Evolutionary conservation across 1,140 invertebrate species (phyloP).

Genomic region (Drosophila tsacasi): DNA sequence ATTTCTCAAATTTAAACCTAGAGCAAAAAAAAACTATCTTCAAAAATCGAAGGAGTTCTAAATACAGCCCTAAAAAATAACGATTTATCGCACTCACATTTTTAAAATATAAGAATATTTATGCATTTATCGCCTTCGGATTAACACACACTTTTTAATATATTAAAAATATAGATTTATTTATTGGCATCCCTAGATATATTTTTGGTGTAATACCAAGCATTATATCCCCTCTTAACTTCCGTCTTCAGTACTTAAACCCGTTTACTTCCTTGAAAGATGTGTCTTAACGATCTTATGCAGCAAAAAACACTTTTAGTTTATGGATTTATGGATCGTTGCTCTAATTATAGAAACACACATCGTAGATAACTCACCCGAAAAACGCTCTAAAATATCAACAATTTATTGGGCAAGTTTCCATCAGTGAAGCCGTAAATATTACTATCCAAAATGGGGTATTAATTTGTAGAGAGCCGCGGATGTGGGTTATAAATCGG

Average conservation of each 20-base stretch:
- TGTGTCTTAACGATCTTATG: neutral
- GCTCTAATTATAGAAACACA: conserved; percentile 1
- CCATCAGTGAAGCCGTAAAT: conserved; percentile 20
- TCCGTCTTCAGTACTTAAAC: neutral
- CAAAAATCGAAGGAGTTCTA: rapidly evolving
- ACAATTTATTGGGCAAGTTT: conserved; percentile 11
- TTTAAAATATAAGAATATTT: neutral
- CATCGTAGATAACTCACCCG: conserved; percentile 6
- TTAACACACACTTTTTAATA: too few species aligned
- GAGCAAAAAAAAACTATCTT: neutral
- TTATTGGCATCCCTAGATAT: neutral
- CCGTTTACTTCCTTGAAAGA: neutral
- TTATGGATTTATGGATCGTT: neutral
- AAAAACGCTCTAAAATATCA: conserved; percentile 3
- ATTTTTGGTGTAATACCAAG: neutral
- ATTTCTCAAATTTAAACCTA: too few species aligned
- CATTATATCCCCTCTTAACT: neutral
- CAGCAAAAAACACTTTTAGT: too few species aligned
- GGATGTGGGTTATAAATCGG: conserved; percentile 27
- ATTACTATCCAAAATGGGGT: conserved; percentile 17
- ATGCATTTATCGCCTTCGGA: neutral
- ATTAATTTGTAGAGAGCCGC: conserved; percentile 18
- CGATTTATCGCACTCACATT: neutral
- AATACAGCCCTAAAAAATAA: neutral
- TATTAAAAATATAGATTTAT: too few species aligned